These are phyloP conservation scores for Gymnogyps californianus DNA, from an alignment of 2,113 vertebrate species.

Conservation along the genomic window DNA sequence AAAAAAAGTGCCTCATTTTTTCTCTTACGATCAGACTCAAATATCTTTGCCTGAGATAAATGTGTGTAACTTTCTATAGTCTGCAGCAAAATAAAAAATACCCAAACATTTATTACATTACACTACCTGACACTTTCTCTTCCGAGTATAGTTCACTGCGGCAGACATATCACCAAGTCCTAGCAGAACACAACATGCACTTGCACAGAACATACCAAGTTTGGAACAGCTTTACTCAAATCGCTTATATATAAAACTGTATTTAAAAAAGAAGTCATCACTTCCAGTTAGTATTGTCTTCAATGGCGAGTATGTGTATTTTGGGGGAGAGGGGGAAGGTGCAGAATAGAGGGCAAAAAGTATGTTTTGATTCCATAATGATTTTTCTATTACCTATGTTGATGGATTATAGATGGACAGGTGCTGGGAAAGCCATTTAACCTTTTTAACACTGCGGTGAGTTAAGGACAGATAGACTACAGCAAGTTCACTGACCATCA, in stretches of 20 bases:
- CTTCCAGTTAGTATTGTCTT: background rate
- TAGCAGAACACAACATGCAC: background rate
- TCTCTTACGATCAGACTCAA: background rate
- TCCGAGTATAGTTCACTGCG: background rate
- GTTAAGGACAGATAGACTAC: background rate
- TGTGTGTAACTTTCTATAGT: background rate
- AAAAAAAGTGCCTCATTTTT: background rate
- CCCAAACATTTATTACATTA: background rate
- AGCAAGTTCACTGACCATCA: background rate
- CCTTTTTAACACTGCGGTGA: background rate
- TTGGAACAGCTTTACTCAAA: background rate
- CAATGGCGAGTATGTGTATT: rapidly evolving
- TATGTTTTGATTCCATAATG: background rate
- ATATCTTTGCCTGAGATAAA: background rate
- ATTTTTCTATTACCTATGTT: background rate
- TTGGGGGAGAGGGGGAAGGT: background rate
- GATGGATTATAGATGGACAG: background rate
- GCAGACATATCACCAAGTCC: background rate
- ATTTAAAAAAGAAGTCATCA: background rate
- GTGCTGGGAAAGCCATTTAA: background rate
- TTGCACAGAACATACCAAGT: background rate
- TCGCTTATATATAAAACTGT: background rate
- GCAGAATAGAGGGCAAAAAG: background rate
- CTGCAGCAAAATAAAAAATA: background rate
- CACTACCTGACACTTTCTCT: background rate